Base-by-base conservation (phyloP, 2,888 invertebrate genomes). In the Thyatira batis region DNA sequence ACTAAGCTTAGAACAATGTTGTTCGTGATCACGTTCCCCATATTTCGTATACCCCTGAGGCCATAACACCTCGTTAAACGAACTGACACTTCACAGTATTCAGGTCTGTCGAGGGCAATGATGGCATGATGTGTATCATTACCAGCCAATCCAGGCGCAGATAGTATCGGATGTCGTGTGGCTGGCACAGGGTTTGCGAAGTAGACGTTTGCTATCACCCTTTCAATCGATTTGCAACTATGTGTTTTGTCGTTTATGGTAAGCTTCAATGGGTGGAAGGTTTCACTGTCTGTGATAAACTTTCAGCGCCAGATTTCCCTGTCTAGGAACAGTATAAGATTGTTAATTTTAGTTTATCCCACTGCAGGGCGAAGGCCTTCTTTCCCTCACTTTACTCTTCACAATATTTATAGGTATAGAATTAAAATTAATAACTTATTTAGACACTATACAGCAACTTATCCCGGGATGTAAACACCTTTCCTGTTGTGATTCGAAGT, bases 81-180 rank as follows among this genome's bases (percentile, higher is more conserved):
- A 39, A 39, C 39, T 39, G 39, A 39, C 39, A 39, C 39, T 39
- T 13, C 11, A 8, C 8, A 17, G 39, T 39, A 39, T 39, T 39
- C 39, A 17, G 17, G 39, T 17, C 39, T 39, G 39, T 39, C 39
- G 50, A 25, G 45, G n/a, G 25, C 23, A 49, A 49, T 45, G 23
- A 39, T 45, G 45, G 50, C 54, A 58, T 60, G 60, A 61, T 71
- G 63, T 60, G 61, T 65, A 69, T 69, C 65, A 70, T 71, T 64
- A 67, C 48, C 10, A 46, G 39, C 13, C 39, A 39, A 39, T 8
- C 39, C 39, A 39, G 39, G 39, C 39, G 13, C 17, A 39, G 39
- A 39, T 39, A 8, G 39, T 17, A 39, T 39, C 39, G 39, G 39
- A 17, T 39, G 17, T 39, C 39, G 39, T 39, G 17, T 39, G 39